Base-by-base conservation (phyloP, 2,113 vertebrate genomes). In the Ciconia stormi region DNA sequence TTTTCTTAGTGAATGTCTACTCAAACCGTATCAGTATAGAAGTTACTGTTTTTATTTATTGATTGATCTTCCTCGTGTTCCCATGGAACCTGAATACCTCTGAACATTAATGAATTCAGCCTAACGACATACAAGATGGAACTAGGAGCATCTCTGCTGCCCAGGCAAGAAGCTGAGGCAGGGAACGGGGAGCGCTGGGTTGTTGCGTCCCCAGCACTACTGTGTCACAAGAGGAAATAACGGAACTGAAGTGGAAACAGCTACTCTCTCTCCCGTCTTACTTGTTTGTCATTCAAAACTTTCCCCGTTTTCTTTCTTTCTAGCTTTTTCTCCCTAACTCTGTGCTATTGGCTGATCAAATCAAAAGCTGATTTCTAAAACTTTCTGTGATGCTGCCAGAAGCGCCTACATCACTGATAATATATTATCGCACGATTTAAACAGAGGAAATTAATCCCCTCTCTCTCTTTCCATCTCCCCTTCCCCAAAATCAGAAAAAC, bases 311-410 rank as follows among this genome's bases (percentile, higher is more conserved):
- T 95, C 77, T 62, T 69, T 91, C 80, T 59, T 91, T 67, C 77
- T n/a, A 81, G 53, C 46, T 63, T 80, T 69, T 82, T 95, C 80
- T 69, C 74, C 61, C 85, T 55, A 79, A 47, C 85, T 50, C 25
- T 61, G 62, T 84, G 74, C 62, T 53, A 53, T 30, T 77, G 79
- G 32, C 62, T 93, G 72, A 32, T 63, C 74, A 96, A 92, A 96
- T 89, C 70, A 96, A 92, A 97, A 94, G 53, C 58, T 72, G 70
- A 58, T 94, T 90, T 87, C 61, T 20, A 77, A 96, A 95, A 91
- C 65, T 65, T 96, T 74, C 69, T 82, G 44, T 44, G 77, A 59
- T 72, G 55, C 36, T 78, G 58, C 76, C 69, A 55, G 61, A 89
- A 80, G 50, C 3, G 3, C 69, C 49, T 52, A 27, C 49, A 82